phyloP scores from a whole-genome alignment of 1,140 invertebrate genomes.

The Colletes latitarsis region DNA sequence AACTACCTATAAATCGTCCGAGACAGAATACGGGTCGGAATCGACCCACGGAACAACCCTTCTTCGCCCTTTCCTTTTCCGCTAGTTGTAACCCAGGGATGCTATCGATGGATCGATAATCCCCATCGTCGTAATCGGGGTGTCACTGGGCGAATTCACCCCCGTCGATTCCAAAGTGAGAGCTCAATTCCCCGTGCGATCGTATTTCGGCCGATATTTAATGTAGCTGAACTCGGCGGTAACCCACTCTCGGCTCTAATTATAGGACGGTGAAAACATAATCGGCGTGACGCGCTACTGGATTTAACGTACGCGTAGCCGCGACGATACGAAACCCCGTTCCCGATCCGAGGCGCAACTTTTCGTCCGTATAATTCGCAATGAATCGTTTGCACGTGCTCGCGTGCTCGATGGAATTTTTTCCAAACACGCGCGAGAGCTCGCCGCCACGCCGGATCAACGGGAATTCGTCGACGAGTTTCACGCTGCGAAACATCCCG shows the following conservation, averaged over 20 bases:
- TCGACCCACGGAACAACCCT: too few relatives aligned
- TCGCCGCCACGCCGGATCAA: neutral
- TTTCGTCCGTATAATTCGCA: slow-evolving; percentile 53
- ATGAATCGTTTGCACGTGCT: slow-evolving; percentile 28
- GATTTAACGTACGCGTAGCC: slow-evolving; percentile 39
- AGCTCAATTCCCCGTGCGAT: slow-evolving; percentile 35
- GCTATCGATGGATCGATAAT: neutral
- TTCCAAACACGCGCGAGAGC: neutral
- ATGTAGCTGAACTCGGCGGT: slow-evolving; percentile 46
- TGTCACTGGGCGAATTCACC: slow-evolving; percentile 31
- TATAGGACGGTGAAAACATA: slow-evolving; percentile 61
- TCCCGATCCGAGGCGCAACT: slow-evolving; percentile 36
- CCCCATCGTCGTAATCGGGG: neutral
- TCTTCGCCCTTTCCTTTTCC: neutral
- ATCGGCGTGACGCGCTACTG: slow-evolving; percentile 55
- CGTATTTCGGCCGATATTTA: slow-evolving; percentile 54
- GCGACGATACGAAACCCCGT: slow-evolving; percentile 38
- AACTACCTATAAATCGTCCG: too few relatives aligned
- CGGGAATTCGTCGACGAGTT: neutral
- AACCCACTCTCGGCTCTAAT: slow-evolving; percentile 56
- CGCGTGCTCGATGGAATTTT: neutral
- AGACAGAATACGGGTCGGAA: too few relatives aligned
- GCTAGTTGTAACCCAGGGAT: neutral
- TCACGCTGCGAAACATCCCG: neutral
- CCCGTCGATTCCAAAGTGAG: slow-evolving; percentile 12